A percentile compares a stretch with the other conserved stretches of the same genome.
Conservation (phyloP, 2,888 invertebrate genomes). For the Troides oblongomaculatus region DNA sequence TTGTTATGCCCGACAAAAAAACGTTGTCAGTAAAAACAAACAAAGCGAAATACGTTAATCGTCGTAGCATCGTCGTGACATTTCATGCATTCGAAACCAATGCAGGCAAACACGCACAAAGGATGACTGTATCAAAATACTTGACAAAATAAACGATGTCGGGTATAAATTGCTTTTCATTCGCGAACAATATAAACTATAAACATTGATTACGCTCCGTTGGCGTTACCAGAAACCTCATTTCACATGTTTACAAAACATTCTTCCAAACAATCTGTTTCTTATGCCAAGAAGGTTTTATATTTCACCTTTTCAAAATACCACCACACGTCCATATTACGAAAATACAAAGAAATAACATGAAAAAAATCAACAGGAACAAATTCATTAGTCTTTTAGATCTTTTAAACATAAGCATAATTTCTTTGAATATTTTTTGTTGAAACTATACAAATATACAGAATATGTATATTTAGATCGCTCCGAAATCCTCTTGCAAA, state of each 20-base stretch:
- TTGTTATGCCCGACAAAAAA: slow-evolving; percentile 11
- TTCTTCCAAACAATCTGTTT: neutral
- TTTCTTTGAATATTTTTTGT: too few relatives aligned
- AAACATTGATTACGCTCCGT: slow-evolving; percentile 3
- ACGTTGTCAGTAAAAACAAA: slow-evolving; percentile 3
- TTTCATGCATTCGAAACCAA: slow-evolving; percentile 7
- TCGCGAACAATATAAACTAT: slow-evolving; percentile 16
- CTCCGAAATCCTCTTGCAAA: too few relatives aligned
- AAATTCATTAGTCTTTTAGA: too few relatives aligned
- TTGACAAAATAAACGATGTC: slow-evolving; percentile 16
- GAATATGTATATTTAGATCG: too few relatives aligned
- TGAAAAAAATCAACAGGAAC: too few relatives aligned
- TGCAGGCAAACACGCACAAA: slow-evolving; percentile 18
- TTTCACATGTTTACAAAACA: neutral
- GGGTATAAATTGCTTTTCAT: slow-evolving; percentile 13
- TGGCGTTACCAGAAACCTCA: neutral
- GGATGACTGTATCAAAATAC: slow-evolving; percentile 15
- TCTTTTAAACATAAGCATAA: too few relatives aligned
- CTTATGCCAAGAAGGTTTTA: too few relatives aligned
- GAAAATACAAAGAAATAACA: too few relatives aligned
- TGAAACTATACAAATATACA: too few relatives aligned
- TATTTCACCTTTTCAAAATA: too few relatives aligned
- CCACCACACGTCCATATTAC: too few relatives aligned
- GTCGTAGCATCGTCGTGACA: slow-evolving; percentile 18
- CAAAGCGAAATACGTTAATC: slow-evolving; percentile 12